Percentiles rank a stretch among this genome's conserved stretches.
Evolutionary conservation across 2,888 invertebrate genomes (phyloP).

Genomic region (Parnassius orleans): DNA sequence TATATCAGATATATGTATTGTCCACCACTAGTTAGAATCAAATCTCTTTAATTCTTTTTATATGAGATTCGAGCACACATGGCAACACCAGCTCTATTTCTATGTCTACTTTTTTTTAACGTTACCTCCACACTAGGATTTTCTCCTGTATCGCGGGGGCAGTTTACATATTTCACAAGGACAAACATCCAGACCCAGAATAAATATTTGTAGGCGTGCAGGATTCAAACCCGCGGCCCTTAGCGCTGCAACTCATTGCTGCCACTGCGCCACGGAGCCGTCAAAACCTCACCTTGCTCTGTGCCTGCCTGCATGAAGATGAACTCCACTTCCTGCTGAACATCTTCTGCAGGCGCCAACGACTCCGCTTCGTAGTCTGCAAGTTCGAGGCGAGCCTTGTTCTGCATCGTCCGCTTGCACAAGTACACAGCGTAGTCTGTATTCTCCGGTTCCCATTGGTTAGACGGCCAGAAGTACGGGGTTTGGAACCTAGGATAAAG

Average conservation of each 20-base stretch:
- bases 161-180: no score
- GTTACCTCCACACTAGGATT: no score
- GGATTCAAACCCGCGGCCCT: no score
- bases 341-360: slow-evolving; percentile 97
- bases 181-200: no score
- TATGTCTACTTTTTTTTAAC: no score
- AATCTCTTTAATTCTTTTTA: no score
- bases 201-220: no score
- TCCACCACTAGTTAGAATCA: no score
- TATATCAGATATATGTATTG: no score
- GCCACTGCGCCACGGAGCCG: no score
- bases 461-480: slow-evolving; percentile 99
- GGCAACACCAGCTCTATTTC: not conserved
- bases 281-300: slow-evolving; percentile 82
- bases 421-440: slow-evolving; percentile 99
- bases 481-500: slow-evolving; percentile 89
- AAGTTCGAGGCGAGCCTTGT: slow-evolving; percentile 97
- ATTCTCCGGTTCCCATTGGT: slow-evolving; percentile 99
- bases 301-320: slow-evolving; percentile 98
- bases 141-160: no score
- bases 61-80: not conserved
- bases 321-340: slow-evolving; percentile 99
- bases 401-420: slow-evolving; percentile 99
- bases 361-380: slow-evolving; percentile 99
- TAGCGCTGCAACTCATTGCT: no score